A percentile compares a stretch with the other conserved stretches of the same genome.
Evolutionary conservation across 2,888 invertebrate genomes (phyloP).

Genomic region (Melanostoma scalare): DNA sequence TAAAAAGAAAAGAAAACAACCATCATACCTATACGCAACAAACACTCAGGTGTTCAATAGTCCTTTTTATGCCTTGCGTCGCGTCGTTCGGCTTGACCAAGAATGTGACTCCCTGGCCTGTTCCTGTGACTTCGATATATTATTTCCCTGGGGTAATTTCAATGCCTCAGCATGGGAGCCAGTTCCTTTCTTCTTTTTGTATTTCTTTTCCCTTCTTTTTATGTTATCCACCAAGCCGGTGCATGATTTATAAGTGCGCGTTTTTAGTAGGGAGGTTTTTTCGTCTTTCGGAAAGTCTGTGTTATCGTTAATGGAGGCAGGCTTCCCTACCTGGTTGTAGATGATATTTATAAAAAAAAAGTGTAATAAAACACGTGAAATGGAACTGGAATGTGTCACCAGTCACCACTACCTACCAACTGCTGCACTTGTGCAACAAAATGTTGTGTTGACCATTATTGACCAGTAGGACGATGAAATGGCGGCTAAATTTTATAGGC

Average conservation of each 20-base stretch:
- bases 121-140: conserved; percentile 40
- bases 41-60: conserved; percentile 65
- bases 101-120: conserved; percentile 59
- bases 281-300: conserved; percentile 12
- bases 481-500: conserved; percentile 57
- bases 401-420: conserved; percentile 19
- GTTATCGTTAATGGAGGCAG: conserved; percentile 33
- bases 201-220: conserved; percentile 7
- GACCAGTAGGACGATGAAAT: conserved; percentile 45
- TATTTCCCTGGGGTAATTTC: conserved; percentile 62
- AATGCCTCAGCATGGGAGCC: conserved; percentile 67
- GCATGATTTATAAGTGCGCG: conserved; percentile 66
- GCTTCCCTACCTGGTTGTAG: conserved; percentile 13
- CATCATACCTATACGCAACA: conserved; percentile 45
- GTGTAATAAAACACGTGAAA: conserved; percentile 21
- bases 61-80: conserved; percentile 52
- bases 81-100: conserved; percentile 27
- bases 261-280: conserved; percentile 58
- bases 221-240: conserved; percentile 40
- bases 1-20: conserved; percentile 11
- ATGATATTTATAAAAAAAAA: conserved; percentile 19
- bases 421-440: conserved; percentile 53
- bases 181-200: conserved; percentile 15
- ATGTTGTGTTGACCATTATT: conserved; percentile 43
- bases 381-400: conserved; percentile 67